These are phyloP conservation scores for Platalea minor DNA, from an alignment of 2,797 vertebrate genomes.

Conservation along the genomic window DNA sequence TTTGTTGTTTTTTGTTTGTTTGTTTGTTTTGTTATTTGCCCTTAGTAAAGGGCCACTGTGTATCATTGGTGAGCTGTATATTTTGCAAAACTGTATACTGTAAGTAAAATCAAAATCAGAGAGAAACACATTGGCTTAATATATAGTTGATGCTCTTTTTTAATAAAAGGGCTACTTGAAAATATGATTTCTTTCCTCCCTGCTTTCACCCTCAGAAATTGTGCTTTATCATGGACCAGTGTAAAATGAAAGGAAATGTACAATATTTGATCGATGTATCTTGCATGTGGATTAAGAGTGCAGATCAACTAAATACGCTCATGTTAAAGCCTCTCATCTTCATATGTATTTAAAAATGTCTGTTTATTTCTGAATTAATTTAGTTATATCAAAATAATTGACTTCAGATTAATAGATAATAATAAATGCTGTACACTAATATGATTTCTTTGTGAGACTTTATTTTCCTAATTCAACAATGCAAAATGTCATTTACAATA, in stretches of 20 bases:
- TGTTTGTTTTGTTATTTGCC: background rate
- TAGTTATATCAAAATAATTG: slow-evolving; percentile 48
- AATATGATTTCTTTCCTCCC: background rate
- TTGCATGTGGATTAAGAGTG: slow-evolving; percentile 71
- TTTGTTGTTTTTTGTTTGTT: background rate
- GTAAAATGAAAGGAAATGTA: slow-evolving; percentile 37
- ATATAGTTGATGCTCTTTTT: slow-evolving; percentile 57
- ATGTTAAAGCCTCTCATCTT: slow-evolving; percentile 40
- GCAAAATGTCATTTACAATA: background rate
- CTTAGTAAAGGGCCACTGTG: slow-evolving; percentile 11
- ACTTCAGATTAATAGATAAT: slow-evolving; percentile 55
- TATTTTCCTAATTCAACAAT: background rate
- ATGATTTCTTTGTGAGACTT: background rate
- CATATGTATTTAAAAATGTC: slow-evolving; percentile 57
- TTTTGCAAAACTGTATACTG: slow-evolving; percentile 59
- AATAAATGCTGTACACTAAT: slow-evolving; percentile 64
- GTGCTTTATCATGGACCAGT: slow-evolving; percentile 20
- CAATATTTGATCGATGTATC: background rate
- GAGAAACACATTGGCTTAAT: slow-evolving; percentile 44
- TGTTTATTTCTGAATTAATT: slow-evolving; percentile 63
- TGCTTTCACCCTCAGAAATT: slow-evolving; percentile 10
- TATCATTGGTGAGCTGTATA: slow-evolving; percentile 49
- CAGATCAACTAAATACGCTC: slow-evolving; percentile 43
- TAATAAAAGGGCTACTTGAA: slow-evolving; percentile 32
- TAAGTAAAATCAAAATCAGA: slow-evolving; percentile 49